Base-by-base conservation (phyloP, 2,797 vertebrate species). In the Neosilurus hyrtlii region DNA sequence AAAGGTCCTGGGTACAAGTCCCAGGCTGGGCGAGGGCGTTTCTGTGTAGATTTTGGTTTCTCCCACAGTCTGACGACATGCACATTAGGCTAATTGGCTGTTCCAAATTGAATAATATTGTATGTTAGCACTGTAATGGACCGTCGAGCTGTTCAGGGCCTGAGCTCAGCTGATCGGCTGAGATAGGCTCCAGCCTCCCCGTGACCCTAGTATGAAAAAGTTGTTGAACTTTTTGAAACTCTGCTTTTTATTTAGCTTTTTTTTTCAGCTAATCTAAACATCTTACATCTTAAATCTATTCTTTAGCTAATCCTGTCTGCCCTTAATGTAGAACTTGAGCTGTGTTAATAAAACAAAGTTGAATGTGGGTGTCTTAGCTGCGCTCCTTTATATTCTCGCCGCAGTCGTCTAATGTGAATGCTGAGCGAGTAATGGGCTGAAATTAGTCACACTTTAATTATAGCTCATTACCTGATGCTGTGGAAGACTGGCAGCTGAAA, bases 381-480 rank as follows among this genome's bases (percentile, higher is more conserved):
- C n/a, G 54, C 62, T 61, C 56, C 79, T 74, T 83, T 79, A 83
- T 70, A 68, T 57, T 52, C 80, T 65, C 80, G 18, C 52, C 2
- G 12, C 57, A 22, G 79, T 61, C 72, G 11, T 22, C 59, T 83
- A 66, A 78, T 65, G 76, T 37, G 43, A 65, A 73, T 52, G 79
- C 72, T 62, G 82, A 80, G 70, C 57, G 57, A 85, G 80, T 85
- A 82, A 82, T 63, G 57, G 49, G 15, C 80, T 83, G 66, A 87
- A 85, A 84, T 75, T 35, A 78, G 79, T 85, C 74, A 77, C 66
- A 61, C 83, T 85, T 85, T 85, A 85, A 87, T 81, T 73, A 84
- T 74, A 73, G 62, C 75, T 84, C 74, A 68, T 80, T 85, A 81
- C 43, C 83, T 83, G 79, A 79, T 82, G 84, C 79, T 79, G 80